Base-by-base conservation (phyloP, 2,113 vertebrate genomes). In the Heteronetta atricapilla region DNA sequence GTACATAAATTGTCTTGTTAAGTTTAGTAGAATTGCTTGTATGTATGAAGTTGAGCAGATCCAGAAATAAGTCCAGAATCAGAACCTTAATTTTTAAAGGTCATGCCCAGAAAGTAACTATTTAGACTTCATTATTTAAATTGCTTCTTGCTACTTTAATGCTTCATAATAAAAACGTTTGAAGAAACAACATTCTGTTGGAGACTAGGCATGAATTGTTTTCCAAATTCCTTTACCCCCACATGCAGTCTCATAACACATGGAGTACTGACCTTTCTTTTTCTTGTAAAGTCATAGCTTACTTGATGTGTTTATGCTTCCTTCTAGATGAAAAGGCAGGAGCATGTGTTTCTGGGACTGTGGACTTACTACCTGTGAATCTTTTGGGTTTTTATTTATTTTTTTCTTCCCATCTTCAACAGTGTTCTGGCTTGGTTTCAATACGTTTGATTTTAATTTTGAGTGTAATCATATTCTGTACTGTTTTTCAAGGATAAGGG, bases 181-280 rank as follows among this genome's bases (percentile, higher is more conserved):
- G 85, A 82, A 97, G 90, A 73, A 93, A n/a, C 83, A 94, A 22
- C 77, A 40, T 97, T 97, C 84, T 91, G 4, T 88, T 82, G 92
- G 90, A 95, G 89, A 97, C 95, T 95, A 95, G 83, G 90, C 94
- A 67, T 80, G 74, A 90, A 94, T 95, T 97, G 96, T 97, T 90
- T 93, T 95, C 64, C 29, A 88, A 29, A 97, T 97, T 97, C 97
- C 95, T 92, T 96, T 92, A 94, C 96, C 96, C 96, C 96, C 92
- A 96, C 97, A 8, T 96, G 66, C 53, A 10, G 12, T 96, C 85
- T 86, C 95, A 95, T 94, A 95, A 94, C 95, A 95, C 92, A 87
- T 53, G 68, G 80, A 90, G 89, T 95, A 86, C 56, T 96, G 95
- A 94, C 90, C 94, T 96, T 96, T 95, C 68, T 83, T 95, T 88